These are phyloP conservation scores for Castor canadensis DNA, from an alignment of 2,113 vertebrate species.

Conservation along the genomic window DNA sequence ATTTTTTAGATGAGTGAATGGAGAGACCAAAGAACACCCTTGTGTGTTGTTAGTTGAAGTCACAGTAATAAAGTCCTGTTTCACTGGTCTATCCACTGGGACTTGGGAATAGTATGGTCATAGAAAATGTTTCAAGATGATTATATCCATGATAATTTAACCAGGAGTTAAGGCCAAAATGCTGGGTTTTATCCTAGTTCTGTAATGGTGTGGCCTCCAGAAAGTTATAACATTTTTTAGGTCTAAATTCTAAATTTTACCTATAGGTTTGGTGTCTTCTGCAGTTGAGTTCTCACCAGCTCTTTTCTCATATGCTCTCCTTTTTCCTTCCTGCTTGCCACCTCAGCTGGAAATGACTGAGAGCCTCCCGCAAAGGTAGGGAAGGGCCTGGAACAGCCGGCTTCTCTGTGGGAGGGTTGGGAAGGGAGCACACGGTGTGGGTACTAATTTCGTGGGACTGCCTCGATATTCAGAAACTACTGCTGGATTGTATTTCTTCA, in stretches of 20 bases:
- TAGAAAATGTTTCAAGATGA: background rate
- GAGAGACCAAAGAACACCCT: constrained; percentile 7
- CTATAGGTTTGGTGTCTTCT: background rate
- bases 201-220: background rate
- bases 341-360: background rate
- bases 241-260: background rate
- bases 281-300: background rate
- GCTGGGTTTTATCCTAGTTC: background rate
- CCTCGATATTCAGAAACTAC: constrained; percentile 3
- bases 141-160: background rate
- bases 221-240: background rate
- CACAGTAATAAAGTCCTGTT: constrained; percentile 54
- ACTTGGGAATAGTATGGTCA: background rate
- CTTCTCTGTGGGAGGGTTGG: background rate
- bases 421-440: background rate
- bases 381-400: background rate
- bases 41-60: constrained; percentile 11
- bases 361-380: background rate
- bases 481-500: constrained; percentile 28
- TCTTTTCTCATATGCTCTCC: background rate
- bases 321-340: background rate
- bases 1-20: constrained; percentile 57
- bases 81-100: constrained; percentile 59
- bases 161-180: background rate
- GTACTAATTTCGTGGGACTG: background rate